Evolutionary conservation across 2,888 invertebrate species (phyloP).

Genomic region (Ametastegia equiseti): DNA sequence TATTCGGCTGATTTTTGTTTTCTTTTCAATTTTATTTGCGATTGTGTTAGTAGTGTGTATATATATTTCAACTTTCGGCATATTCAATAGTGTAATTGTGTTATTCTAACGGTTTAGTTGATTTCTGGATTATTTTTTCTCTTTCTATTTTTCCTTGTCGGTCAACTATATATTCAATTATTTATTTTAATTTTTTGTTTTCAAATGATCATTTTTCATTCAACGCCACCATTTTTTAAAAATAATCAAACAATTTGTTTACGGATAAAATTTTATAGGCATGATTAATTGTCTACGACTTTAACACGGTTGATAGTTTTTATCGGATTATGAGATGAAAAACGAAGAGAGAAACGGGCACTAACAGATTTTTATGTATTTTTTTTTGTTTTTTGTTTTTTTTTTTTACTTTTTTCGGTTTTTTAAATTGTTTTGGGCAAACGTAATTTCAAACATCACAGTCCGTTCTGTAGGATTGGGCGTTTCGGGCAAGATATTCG

Average conservation of each 20-base stretch:
- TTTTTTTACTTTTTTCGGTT: no score
- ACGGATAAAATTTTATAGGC: no score
- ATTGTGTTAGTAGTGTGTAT: not conserved
- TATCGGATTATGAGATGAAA: not conserved
- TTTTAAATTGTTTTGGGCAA: conserved; percentile 54
- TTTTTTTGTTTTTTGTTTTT: not conserved
- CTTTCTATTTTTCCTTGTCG: not conserved
- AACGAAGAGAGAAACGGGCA: not conserved
- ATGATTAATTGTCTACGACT: no score
- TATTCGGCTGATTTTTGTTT: conserved; percentile 39
- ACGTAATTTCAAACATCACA: conserved; percentile 71
- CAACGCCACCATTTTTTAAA: no score
- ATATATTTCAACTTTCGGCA: conserved; percentile 11
- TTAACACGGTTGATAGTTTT: no score
- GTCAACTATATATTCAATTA: not conserved
- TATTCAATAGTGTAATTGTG: not conserved
- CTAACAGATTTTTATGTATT: not conserved
- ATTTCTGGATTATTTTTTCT: not conserved
- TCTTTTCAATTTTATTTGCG: not conserved
- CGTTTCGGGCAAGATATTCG: conserved; percentile 47
- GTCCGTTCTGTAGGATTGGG: conserved; percentile 63
- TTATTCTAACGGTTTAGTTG: not conserved
- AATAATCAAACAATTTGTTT: no score
- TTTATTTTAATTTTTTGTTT: no score
- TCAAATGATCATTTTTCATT: no score